These are phyloP conservation scores for Pseudomyrmex flavicornis DNA, from an alignment of 1,140 invertebrate species.

Conservation along the genomic window DNA sequence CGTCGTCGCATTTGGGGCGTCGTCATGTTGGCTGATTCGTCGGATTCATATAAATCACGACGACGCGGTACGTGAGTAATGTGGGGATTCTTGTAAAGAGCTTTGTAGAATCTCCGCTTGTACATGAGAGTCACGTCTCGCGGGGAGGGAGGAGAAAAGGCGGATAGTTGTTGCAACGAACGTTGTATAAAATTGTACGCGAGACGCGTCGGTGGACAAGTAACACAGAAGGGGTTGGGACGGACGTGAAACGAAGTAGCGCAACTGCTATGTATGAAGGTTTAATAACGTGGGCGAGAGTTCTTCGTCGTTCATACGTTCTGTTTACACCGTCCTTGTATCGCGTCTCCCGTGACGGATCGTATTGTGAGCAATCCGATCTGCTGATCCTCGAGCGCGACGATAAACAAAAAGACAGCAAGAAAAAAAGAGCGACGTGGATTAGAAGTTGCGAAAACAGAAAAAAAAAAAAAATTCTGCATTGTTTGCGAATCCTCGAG, in stretches of 20 bases:
- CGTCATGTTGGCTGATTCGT: background rate
- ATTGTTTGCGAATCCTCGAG: background rate
- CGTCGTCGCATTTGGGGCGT: too few species aligned
- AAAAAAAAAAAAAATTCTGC: conserved; percentile 6
- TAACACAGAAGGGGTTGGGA: conserved; percentile 4
- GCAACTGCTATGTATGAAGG: background rate
- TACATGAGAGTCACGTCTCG: conserved; percentile 31
- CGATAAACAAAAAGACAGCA: background rate
- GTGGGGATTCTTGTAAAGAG: background rate
- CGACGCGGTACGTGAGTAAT: background rate
- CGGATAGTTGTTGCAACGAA: background rate
- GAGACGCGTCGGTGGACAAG: background rate
- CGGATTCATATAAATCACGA: conserved; percentile 2
- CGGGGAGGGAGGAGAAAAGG: too few species aligned
- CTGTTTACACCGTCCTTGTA: conserved; percentile 31
- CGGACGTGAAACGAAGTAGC: background rate
- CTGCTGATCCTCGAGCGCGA: background rate
- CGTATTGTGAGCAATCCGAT: background rate
- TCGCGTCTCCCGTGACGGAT: background rate
- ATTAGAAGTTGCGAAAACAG: background rate
- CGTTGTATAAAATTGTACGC: background rate
- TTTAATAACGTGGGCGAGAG: conserved; percentile 10
- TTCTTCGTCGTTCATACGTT: conserved; percentile 12
- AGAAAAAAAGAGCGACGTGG: too few species aligned
- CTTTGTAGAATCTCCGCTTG: conserved; percentile 20